phyloP scores from a whole-genome alignment of 2,888 invertebrate species.

The Dugesia japonica region DNA sequence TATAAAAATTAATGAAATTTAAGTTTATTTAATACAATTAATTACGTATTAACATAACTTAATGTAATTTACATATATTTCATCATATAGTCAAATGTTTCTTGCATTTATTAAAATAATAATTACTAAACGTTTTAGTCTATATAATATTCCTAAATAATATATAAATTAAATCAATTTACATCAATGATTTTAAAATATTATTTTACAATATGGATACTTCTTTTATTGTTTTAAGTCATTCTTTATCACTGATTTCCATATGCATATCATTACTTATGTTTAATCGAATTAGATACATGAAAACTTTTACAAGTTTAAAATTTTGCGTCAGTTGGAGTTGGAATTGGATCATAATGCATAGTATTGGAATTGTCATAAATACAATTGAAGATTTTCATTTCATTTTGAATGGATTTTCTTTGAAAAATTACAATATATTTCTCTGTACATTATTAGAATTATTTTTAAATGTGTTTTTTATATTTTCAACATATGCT shows the following conservation, averaged over 20 bases:
- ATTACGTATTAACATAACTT: no score
- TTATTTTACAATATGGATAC: not conserved
- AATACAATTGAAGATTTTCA: not conserved
- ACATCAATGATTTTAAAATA: no score
- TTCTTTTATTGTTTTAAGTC: not conserved
- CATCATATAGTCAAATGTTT: no score
- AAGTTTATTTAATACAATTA: no score
- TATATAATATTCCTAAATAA: no score
- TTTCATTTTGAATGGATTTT: not conserved
- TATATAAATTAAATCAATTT: no score
- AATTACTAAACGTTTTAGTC: no score
- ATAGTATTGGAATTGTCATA: not conserved
- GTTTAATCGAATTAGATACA: not conserved
- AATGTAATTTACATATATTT: no score
- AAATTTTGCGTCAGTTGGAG: conserved; percentile 9
- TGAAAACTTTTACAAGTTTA: not conserved
- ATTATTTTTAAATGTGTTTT: not conserved
- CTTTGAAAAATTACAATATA: not conserved
- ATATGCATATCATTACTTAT: not conserved
- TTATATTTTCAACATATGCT: not conserved
- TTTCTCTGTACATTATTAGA: not conserved
- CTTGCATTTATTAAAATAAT: no score
- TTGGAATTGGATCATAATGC: conserved; percentile 5
- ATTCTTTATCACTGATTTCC: not conserved
- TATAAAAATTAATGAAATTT: no score